Percentiles rank a stretch among this genome's conserved stretches.
Evolutionary conservation across 2,888 invertebrate genomes (phyloP).

Genomic region (Orthonevra nobilis): DNA sequence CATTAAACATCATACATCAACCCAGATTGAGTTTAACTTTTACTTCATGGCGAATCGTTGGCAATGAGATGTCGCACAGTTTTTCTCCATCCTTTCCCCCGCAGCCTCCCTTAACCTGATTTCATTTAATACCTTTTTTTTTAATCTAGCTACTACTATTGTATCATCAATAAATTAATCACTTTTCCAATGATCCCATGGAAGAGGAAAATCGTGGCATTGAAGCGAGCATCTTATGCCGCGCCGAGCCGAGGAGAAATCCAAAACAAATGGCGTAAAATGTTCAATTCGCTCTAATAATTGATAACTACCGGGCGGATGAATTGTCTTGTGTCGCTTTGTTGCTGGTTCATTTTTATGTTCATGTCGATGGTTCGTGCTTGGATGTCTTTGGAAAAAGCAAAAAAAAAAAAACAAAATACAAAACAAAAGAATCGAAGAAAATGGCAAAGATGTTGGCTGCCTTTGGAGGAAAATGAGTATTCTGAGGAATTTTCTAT

Average conservation of each 20-base stretch:
- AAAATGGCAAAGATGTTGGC: too few species aligned
- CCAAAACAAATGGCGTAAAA: constrained; percentile 43
- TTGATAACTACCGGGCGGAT: constrained; percentile 55
- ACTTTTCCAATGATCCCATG: constrained; percentile 31
- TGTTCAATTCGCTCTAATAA: constrained; percentile 55
- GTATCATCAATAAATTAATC: constrained; percentile 54
- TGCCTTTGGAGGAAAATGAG: constrained; percentile 14
- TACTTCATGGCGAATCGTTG: constrained; percentile 47
- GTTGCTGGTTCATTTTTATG: neutral
- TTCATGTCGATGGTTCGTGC: constrained; percentile 10
- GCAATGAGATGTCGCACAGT: constrained; percentile 19
- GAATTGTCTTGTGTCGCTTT: constrained; percentile 33
- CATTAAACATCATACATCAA: constrained; percentile 41
- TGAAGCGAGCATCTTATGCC: neutral
- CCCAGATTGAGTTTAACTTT: constrained; percentile 45
- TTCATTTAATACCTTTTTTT: constrained; percentile 14
- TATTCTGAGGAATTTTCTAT: constrained; percentile 32
- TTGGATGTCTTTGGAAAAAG: constrained; percentile 17
- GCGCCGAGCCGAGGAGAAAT: constrained; percentile 16
- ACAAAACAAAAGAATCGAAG: too few species aligned
- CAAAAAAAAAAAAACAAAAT: neutral
- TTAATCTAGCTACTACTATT: constrained; percentile 9
- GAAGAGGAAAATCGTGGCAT: neutral
- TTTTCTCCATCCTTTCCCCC: constrained; percentile 3
- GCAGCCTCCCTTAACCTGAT: constrained; percentile 48